Conservation (phyloP, 2,113 vertebrate species). For the Prolemur simus region DNA sequence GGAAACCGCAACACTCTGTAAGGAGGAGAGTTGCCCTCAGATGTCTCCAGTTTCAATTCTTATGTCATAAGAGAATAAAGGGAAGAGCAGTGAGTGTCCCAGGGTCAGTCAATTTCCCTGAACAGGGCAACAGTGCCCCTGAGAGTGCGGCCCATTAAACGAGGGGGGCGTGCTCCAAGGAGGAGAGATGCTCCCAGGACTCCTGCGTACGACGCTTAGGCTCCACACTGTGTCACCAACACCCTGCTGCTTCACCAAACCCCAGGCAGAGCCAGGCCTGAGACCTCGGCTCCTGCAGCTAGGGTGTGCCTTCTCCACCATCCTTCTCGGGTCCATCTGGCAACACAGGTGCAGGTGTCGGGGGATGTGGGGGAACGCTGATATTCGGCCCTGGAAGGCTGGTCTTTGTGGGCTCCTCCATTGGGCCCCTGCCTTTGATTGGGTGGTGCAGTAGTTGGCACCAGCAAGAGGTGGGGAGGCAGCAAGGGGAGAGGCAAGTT, state of each 20-base stretch:
- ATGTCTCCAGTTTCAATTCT: slow-evolving; percentile 63
- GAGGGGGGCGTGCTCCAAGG: not conserved
- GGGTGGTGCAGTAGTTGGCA: no score
- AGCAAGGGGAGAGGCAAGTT: not conserved
- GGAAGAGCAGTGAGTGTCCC: not conserved
- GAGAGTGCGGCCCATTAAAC: slow-evolving; percentile 34
- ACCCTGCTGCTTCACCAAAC: no score
- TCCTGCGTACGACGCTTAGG: not conserved
- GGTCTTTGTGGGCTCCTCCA: not conserved
- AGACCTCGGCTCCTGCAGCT: no score
- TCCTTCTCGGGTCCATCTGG: fast-evolving
- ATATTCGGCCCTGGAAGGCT: not conserved
- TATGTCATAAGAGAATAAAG: not conserved
- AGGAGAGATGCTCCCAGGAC: not conserved
- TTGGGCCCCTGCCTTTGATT: not conserved
- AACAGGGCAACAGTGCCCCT: not conserved
- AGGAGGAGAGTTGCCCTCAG: not conserved
- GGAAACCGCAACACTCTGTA: slow-evolving; percentile 23
- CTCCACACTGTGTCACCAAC: not conserved
- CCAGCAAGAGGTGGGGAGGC: not conserved
- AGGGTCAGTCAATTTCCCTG: not conserved
- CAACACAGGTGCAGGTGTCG: fast-evolving
- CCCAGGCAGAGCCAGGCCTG: not conserved
- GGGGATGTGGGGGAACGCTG: fast-evolving
- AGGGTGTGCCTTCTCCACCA: fast-evolving